Evolutionary conservation across 2,888 invertebrate genomes (phyloP), one percentile per base, ranked within the genome.

Genomic region (Hypomecis punctinalis): DNA sequence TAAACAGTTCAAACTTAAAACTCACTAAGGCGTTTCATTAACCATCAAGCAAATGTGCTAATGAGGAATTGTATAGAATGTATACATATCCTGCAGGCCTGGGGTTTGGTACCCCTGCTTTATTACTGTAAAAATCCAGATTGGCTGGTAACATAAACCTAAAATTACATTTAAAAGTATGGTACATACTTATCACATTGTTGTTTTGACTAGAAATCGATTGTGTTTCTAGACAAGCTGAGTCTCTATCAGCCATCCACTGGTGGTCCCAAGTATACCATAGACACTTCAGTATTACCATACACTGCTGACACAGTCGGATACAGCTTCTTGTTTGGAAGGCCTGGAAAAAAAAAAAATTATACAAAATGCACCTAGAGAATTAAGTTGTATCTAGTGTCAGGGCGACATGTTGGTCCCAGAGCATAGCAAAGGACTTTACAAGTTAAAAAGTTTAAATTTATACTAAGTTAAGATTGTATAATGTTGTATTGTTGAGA

Each of bases 261-360:
- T n/a, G 99, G 99, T 71, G 97, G 96, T 71, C 99, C 99, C 78
- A 99, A 93, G 89, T 99, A 99, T 48, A 99, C 98, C 99, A 99
- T 99, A 43, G 99, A 98, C 46, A 99, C 98, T 94, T 99, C 99
- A 53, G 99, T 99, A 86, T 99, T 99, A 67, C 99, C 99, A 93
- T 99, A 99, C 9, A 99, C 99, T 66, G 99, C 99, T 54, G 99
- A 99, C 58, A 99, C 97, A 67, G 99, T 97, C 67, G 99, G 99
- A 89, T 96, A 99, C 59, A 99, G 94, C 87, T 96, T 96, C 85
- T 97, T 98, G 83, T 97, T 97, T 61, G 99, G 99, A 86, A 99
- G 94, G 76, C 98, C 97, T 97, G 86, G 61, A 94, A 88, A 46
- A 66, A 67, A 61, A 68, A 49, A 4, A 45, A 23, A 23, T 23